Evolutionary conservation across 2,113 vertebrate species (phyloP), one percentile per base, ranked within the genome.

Genomic region (Hucho hucho): DNA sequence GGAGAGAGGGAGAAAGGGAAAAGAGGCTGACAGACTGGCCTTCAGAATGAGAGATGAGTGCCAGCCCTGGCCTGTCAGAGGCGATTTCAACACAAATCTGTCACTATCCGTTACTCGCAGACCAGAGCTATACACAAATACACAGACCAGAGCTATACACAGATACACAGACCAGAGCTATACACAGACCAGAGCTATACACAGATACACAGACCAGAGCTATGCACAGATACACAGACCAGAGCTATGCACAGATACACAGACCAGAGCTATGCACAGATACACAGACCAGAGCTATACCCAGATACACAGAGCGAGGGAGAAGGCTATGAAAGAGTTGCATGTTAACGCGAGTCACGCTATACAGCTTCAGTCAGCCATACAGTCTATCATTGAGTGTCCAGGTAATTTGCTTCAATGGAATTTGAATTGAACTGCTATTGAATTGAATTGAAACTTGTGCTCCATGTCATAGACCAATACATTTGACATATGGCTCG

Each of bases 11-110:
- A 47, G 46, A 47, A 1, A 67, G 58, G 4, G 58, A 7, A 11
- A 9, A 22, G n/a, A 16, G 4, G n/a, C n/a, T 59, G 7, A 61
- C 72, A 73, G 73, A 69, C 72, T 46, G 72, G 56, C 61, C 3
- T 78, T 73, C 71, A 75, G 78, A 74, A 85, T 87, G 86, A 89
- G 79, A 75, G 75, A 89, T 88, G 85, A 84, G 80, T 72, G 43
- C 68, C 79, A 82, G 65, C 69, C 56, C 47, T 24, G 13, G 69
- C 71, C 26, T 88, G 89, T 91, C 90, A 85, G 74, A 82, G 79
- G 69, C 72, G 75, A 79, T 87, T 76, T 84, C 80, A 59, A 14
- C 84, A 81, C 77, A 75, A 81, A 89, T 89, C 83, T 84, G 80
- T 89, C 87, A 84, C 78, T 61, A 80, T 80, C 71, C 18, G 75